phyloP scores from a whole-genome alignment of 2,888 invertebrate species.

The Coenonympha glycerion region DNA sequence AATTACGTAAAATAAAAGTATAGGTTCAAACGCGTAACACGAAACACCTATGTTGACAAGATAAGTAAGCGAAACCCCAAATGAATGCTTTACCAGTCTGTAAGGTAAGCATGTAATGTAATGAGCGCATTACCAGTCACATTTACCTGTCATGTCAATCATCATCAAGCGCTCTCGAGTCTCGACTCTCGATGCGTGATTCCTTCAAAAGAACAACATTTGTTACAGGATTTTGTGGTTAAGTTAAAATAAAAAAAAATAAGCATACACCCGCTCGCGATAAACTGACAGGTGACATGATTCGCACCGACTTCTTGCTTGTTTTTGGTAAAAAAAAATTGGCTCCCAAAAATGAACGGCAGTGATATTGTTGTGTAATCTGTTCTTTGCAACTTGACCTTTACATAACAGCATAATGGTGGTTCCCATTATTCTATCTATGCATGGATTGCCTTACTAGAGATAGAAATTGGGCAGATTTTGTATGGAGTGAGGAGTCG shows the following conservation, averaged over 20 bases:
- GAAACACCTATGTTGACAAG: no score
- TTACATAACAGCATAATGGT: no score
- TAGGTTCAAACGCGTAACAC: neutral
- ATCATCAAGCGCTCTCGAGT: neutral
- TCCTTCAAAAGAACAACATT: constrained; percentile 2
- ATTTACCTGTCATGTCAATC: constrained; percentile 12
- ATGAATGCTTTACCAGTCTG: neutral
- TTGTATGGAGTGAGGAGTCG: no score
- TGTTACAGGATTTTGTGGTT: constrained; percentile 13
- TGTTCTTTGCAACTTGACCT: no score
- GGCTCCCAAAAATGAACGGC: neutral
- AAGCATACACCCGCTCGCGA: neutral
- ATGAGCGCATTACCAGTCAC: constrained; percentile 1
- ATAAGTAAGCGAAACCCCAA: no score
- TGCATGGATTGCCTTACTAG: no score
- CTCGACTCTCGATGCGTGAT: constrained; percentile 3
- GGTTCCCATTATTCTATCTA: no score
- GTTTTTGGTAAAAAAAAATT: neutral
- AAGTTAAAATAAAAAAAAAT: constrained; percentile 14
- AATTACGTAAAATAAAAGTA: no score
- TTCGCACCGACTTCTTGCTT: constrained; percentile 1
- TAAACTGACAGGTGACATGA: constrained; percentile 21
- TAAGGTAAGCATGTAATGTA: neutral
- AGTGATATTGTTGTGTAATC: neutral
- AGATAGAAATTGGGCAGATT: no score